Evolutionary conservation across 2,888 invertebrate species (phyloP).

Genomic region (Mythimna impura): DNA sequence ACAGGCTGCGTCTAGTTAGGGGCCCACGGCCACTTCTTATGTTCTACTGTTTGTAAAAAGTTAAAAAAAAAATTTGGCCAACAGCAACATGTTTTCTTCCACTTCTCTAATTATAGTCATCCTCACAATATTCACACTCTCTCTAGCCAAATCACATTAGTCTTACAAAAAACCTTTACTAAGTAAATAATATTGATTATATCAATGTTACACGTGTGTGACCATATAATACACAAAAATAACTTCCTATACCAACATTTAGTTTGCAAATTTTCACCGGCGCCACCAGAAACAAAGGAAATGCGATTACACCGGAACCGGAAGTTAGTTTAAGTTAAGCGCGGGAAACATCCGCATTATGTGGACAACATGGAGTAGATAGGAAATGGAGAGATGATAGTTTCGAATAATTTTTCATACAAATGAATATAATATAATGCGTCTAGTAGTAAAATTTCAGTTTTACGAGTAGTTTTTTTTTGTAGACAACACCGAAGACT

Average conservation of each 20-base stretch:
- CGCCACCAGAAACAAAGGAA: slow-evolving; percentile 81
- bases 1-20: no score
- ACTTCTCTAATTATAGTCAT: no score
- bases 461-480: no score
- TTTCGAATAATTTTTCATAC: background rate
- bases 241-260: slow-evolving; percentile 67
- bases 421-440: background rate
- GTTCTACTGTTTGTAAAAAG: no score
- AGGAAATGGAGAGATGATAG: slow-evolving; percentile 11
- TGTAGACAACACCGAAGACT: background rate
- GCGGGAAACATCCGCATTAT: slow-evolving; percentile 75
- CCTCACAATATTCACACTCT: background rate
- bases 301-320: slow-evolving; percentile 84
- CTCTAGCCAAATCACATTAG: no score
- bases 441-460: background rate
- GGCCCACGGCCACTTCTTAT: no score
- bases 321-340: slow-evolving; percentile 85
- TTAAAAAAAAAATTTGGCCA: no score
- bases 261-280: slow-evolving; percentile 76
- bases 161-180: background rate
- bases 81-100: no score
- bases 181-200: background rate
- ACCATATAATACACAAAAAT: slow-evolving; percentile 30
- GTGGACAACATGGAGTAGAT: slow-evolving; percentile 61
- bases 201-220: background rate